Evolutionary conservation across 2,888 invertebrate genomes (phyloP).

Genomic region (Cosmorhoe ocellata): DNA sequence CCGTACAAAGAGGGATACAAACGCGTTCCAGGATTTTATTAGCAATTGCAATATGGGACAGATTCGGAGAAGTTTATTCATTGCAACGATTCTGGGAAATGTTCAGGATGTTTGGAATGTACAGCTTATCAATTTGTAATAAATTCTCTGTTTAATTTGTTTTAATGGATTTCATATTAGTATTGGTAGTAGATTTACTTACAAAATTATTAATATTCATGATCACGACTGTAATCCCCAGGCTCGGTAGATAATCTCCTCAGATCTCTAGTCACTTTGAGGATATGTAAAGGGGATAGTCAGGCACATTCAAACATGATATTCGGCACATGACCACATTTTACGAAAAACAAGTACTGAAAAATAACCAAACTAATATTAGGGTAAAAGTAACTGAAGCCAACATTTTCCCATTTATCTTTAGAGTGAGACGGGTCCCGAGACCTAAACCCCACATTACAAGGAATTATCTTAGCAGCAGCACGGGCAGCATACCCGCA

Average conservation of each 20-base stretch:
- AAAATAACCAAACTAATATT: too few relatives aligned
- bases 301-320: too few relatives aligned
- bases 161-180: too few relatives aligned
- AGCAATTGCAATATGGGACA: conserved; percentile 33
- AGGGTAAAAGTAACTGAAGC: conserved; percentile 44
- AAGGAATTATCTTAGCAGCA: conserved; percentile 51
- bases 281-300: too few relatives aligned
- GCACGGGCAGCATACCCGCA: conserved; percentile 47
- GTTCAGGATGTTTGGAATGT: conserved; percentile 20
- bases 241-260: too few relatives aligned
- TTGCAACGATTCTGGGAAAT: conserved; percentile 25
- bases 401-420: conserved; percentile 60
- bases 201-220: too few relatives aligned
- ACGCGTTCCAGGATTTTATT: conserved; percentile 47
- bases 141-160: too few relatives aligned
- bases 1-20: conserved; percentile 43
- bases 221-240: too few relatives aligned
- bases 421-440: conserved; percentile 44
- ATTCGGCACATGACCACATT: too few relatives aligned
- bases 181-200: too few relatives aligned
- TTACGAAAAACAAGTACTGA: conserved; percentile 8
- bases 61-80: conserved; percentile 31
- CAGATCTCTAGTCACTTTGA: too few relatives aligned
- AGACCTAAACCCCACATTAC: conserved; percentile 64
- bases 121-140: too few relatives aligned